phyloP scores from a whole-genome alignment of 2,113 vertebrate genomes.

The Stomatorhinus ivindoensis region DNA sequence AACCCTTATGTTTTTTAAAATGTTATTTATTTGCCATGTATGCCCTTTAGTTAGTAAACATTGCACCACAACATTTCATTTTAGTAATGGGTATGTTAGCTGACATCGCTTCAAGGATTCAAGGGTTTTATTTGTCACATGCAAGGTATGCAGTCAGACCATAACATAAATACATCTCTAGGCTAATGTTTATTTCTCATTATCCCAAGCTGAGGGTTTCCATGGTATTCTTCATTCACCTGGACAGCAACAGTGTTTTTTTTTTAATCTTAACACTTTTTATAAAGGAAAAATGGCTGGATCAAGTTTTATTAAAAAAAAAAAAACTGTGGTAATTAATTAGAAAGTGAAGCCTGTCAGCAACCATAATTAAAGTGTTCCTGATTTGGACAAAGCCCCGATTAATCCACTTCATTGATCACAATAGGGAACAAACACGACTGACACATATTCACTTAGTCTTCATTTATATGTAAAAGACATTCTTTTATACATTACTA shows the following conservation, averaged over 20 bases:
- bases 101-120: neutral
- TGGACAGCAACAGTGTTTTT: neutral
- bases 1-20: neutral
- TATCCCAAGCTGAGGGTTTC: neutral
- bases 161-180: neutral
- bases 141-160: neutral
- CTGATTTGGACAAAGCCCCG: neutral
- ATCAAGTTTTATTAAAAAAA: neutral
- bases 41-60: neutral
- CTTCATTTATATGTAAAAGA: neutral
- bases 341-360: neutral
- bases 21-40: neutral
- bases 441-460: neutral
- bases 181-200: neutral
- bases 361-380: neutral
- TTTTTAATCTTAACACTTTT: neutral
- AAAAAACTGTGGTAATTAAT: neutral
- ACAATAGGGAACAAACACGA: neutral
- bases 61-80: neutral
- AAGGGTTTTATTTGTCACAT: neutral
- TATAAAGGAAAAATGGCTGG: neutral
- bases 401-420: slow-evolving; percentile 1
- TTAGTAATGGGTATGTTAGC: neutral
- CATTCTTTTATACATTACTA: neutral
- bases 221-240: neutral